Percentiles rank a stretch among this genome's conserved stretches.
Conservation (phyloP, 2,888 invertebrate species). For the Carterocephalus palaemon region DNA sequence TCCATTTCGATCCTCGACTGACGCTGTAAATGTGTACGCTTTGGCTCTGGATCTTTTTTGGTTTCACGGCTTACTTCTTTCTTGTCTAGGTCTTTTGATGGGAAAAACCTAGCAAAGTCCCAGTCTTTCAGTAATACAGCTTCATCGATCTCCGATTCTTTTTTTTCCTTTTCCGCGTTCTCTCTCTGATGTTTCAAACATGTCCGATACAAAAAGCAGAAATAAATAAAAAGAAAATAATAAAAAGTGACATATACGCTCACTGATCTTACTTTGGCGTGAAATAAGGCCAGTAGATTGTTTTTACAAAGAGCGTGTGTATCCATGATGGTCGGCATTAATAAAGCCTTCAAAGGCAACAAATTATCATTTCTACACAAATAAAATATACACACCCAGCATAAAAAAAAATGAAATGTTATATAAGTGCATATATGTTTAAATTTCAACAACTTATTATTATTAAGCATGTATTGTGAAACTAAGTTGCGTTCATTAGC, state of each 20-base stretch:
- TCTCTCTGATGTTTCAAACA: slow-evolving; percentile 67
- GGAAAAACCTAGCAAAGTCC: slow-evolving; percentile 93
- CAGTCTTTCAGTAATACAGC: slow-evolving; percentile 90
- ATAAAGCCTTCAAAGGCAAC: no score
- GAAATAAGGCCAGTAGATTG: no score
- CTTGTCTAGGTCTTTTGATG: slow-evolving; percentile 62
- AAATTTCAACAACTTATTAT: no score
- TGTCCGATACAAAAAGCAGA: slow-evolving; percentile 70
- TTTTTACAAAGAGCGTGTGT: no score
- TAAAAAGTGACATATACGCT: slow-evolving; percentile 43
- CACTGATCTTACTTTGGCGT: slow-evolving; percentile 77
- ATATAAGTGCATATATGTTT: no score
- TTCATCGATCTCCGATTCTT: slow-evolving; percentile 83
- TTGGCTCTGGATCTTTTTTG: slow-evolving; percentile 64
- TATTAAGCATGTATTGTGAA: no score
- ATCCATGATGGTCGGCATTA: no score
- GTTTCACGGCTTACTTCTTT: slow-evolving; percentile 56
- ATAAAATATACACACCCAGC: no score
- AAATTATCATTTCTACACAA: no score
- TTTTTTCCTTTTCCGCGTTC: slow-evolving; percentile 59
- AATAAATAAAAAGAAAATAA: slow-evolving; percentile 51
- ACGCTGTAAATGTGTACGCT: slow-evolving; percentile 61
- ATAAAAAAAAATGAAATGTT: no score
- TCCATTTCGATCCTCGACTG: slow-evolving; percentile 72
- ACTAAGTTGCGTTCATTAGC: no score